Evolutionary conservation across 2,113 vertebrate species (phyloP).

Genomic region (Tiliqua scincoides): DNA sequence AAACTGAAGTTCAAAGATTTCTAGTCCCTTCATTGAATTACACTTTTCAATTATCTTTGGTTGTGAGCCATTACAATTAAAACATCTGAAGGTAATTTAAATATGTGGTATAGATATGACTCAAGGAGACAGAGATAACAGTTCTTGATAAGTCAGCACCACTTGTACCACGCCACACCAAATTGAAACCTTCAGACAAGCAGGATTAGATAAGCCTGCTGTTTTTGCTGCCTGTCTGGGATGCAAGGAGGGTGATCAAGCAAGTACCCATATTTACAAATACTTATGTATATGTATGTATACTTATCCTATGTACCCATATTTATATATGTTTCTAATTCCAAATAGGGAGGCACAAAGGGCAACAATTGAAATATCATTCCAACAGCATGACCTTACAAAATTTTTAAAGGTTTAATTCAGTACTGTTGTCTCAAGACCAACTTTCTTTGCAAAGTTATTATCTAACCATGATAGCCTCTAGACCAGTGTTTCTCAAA

Average conservation of each 20-base stretch:
- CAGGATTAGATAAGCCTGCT: too few species aligned
- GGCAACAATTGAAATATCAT: background rate
- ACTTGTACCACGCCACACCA: background rate
- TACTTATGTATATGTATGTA: too few species aligned
- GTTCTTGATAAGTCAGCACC: background rate
- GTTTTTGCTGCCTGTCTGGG: too few species aligned
- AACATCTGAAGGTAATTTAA: background rate
- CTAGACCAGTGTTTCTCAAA: too few species aligned
- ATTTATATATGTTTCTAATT: background rate
- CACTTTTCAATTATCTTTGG: background rate
- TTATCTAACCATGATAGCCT: conserved; percentile 4
- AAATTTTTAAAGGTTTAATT: background rate
- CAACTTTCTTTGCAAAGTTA: background rate
- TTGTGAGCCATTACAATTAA: background rate
- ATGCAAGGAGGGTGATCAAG: too few species aligned
- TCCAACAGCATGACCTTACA: background rate
- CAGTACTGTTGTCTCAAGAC: background rate
- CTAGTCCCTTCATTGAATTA: background rate
- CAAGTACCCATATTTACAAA: too few species aligned
- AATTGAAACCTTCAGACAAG: background rate
- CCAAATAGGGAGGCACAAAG: too few species aligned
- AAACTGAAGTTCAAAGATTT: background rate
- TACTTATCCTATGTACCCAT: background rate
- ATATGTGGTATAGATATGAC: background rate
- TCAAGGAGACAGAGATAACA: background rate